phyloP scores from a whole-genome alignment of 2,888 invertebrate genomes.

The Siphlonurus alternatus region DNA sequence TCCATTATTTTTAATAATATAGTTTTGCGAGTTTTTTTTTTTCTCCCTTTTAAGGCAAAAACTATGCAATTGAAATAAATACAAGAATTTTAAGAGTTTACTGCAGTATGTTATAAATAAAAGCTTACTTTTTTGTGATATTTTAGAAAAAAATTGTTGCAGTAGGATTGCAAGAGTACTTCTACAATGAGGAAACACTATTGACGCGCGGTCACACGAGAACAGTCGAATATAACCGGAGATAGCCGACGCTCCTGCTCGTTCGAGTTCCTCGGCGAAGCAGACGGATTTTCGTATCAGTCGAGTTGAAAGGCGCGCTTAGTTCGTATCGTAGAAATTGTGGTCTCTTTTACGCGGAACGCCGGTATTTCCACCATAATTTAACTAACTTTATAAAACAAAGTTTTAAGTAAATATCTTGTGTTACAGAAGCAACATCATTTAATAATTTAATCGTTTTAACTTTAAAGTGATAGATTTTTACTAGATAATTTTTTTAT shows the following conservation, averaged over 20 bases:
- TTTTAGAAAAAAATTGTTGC: not conserved
- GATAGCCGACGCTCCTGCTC: not conserved
- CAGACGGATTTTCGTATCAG: not conserved
- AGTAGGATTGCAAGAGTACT: not conserved
- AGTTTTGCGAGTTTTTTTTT: no score
- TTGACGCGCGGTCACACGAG: not conserved
- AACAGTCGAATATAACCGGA: not conserved
- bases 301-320: not conserved
- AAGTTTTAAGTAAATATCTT: no score
- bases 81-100: no score
- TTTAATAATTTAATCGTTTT: no score
- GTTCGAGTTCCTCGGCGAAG: not conserved
- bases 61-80: no score
- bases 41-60: no score
- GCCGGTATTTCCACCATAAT: not conserved
- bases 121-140: not conserved
- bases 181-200: not conserved
- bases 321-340: not conserved
- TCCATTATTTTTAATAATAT: no score
- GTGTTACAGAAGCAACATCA: no score
- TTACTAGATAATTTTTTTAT: not conserved
- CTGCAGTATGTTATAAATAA: no score
- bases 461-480: no score
- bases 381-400: no score
- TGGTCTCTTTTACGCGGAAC: not conserved